Evolutionary conservation across 2,797 vertebrate species (phyloP), one percentile per base, ranked within the genome.

Genomic region (Remorina albescens): DNA sequence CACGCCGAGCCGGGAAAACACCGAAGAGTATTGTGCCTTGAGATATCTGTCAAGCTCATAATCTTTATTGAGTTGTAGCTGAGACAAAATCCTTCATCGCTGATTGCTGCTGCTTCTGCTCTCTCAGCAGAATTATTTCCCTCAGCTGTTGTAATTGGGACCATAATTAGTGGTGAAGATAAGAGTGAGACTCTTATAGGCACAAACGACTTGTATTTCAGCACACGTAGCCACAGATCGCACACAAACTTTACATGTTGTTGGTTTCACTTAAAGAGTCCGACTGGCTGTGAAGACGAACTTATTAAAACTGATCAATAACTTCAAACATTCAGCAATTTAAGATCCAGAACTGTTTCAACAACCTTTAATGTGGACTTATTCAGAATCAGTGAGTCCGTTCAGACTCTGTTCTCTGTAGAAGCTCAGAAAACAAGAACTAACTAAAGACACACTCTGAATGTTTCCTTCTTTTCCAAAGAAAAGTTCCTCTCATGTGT

Each of bases 71-170:
- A 85, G 82, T 83, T 80, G 41, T 71, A 79, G 76, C 54, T 13
- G 37, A 6, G n/a, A 67, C 55, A 74, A 80, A 74, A 71, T 68
- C 80, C 65, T 72, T 71, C 69, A 67, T 37, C n/a, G 62, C 72
- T 74, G 71, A 80, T 85, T 78, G 76, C 71, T 10, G 58, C 84
- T 60, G 76, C 41, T 42, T 15, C 39, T 39, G 37, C 37, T 42
- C 44, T 65, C 75, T 85, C 79, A 71, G 81, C 83, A 87, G 83
- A 86, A 81, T 83, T 75, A 81, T 74, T 75, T 79, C 87, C 82
- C 76, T 46, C 51, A 67, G 80, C 64, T 42, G 74, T 65, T 84
- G 76, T 90, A 86, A 87, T 85, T 82, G 78, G 74, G 69, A 67
- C 58, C 39, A 12, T 85, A 86, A 82, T 83, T 86, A 78, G 81